Evolutionary conservation across 64 coral and sea anemone genomes (phyloP), one percentile per base, ranked within the genome.

Genomic region (Stichodactyla helianthus): DNA sequence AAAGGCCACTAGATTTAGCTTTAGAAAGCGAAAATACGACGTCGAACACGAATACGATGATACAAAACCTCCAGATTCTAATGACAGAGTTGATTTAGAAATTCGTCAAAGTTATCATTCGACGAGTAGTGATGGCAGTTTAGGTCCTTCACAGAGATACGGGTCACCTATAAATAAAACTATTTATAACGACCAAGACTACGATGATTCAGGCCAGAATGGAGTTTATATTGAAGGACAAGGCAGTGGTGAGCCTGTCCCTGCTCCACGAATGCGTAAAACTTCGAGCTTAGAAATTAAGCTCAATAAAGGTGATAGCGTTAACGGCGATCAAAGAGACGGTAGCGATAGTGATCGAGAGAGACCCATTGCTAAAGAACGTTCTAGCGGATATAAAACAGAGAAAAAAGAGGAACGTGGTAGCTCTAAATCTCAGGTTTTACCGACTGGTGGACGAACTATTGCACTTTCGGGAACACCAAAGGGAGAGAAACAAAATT

Each of bases 1-100:
- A 25, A 93, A 90, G n/a, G 76, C 10, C 13, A 84, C 87, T 20
- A 82, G 88, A 55, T 96, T 96, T 93, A 87, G 94, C 86, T 96
- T 96, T 82, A 86, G 94, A 79, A 93, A 89, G 65, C 88, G 92
- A n/a, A 96, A 89, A 57, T 96, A 96, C 65, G 94, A 96, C 20
- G 80, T 96, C 1, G 94, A 93, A 11, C 94, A 96, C 50, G 94
- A 87, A 53, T 89, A 61, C 26, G 94, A 96, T n/a, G 85, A 59
- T 23, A 55, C 51, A 82, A 95, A 90, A 28, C 26, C 55, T 19
- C 87, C 88, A 22, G 86, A 88, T 59, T 50, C 67, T 31, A 78
- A 54, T 8, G 86, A 93, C 10, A 90, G 79, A 83, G 74, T 28
- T 31, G 86, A 95, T 35, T 78, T 71, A 44, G 60, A 82, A 16